Evolutionary conservation across 1,140 invertebrate species (phyloP).

Genomic region (Musca domestica): DNA sequence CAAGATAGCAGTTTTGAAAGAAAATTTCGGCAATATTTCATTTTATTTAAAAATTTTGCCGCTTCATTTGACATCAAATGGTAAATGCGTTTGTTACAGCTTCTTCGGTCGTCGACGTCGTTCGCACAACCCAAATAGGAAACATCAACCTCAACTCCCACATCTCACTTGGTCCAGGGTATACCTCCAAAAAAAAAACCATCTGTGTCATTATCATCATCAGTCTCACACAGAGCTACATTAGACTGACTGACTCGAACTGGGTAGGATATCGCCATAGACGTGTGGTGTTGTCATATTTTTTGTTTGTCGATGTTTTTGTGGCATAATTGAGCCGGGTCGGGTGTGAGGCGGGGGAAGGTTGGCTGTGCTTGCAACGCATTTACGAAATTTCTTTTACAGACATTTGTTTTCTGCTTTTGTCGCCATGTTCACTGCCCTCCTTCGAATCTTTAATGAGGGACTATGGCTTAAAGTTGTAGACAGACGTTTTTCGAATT

Average conservation of each 20-base stretch:
- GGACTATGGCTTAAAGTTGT: neutral
- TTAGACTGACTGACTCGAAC: too few relatives aligned
- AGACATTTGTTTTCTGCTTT: neutral
- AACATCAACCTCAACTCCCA: neutral
- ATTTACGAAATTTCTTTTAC: slow-evolving; percentile 1
- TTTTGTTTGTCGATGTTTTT: neutral
- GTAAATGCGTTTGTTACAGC: slow-evolving; percentile 2
- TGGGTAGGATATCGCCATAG: neutral
- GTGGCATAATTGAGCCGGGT: neutral
- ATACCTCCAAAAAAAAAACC: neutral
- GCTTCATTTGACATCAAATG: slow-evolving; percentile 22
- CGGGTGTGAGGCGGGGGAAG: neutral
- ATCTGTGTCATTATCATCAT: neutral
- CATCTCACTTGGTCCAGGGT: neutral
- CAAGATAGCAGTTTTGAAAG: neutral
- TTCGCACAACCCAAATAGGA: neutral
- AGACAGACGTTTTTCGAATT: neutral
- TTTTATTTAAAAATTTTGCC: slow-evolving; percentile 18
- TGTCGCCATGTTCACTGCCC: neutral
- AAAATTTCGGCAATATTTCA: slow-evolving; percentile 22
- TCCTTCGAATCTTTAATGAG: slow-evolving; percentile 11
- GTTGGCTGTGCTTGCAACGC: neutral
- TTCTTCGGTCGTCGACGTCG: neutral
- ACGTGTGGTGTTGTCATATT: neutral
- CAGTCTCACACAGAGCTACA: neutral